A percentile compares a stretch with the other conserved stretches of the same genome.
Conservation (phyloP, 2,113 vertebrate species). For the Rallus limicola region DNA sequence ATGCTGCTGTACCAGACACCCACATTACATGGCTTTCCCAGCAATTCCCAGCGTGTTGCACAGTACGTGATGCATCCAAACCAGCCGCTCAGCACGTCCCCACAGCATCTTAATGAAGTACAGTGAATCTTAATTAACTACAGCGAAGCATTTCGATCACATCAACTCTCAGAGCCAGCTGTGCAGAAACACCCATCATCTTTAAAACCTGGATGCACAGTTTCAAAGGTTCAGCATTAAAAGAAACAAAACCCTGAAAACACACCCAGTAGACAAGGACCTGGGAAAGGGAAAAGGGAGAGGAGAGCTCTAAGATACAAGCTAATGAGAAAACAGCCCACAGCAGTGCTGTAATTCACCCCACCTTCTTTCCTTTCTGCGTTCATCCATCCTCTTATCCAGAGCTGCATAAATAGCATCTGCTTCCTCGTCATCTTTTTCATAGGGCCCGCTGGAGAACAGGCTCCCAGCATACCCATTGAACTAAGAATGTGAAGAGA, state of each 20-base stretch:
- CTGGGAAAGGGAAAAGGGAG: background rate
- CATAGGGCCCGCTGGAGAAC: conserved; percentile 97
- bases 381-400: conserved; percentile 98
- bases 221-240: fast-evolving
- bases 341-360: fast-evolving
- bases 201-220: background rate
- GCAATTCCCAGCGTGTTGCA: background rate
- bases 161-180: background rate
- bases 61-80: fast-evolving
- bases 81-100: background rate
- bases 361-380: conserved; percentile 95
- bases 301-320: background rate
- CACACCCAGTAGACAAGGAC: fast-evolving
- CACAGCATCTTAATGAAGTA: background rate
- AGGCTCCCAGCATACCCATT: conserved; percentile 97
- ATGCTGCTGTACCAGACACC: background rate
- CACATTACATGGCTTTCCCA: background rate
- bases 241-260: background rate
- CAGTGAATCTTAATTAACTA: background rate
- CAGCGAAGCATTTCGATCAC: background rate
- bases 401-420: conserved; percentile 95
- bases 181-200: background rate
- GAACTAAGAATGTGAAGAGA: conserved; percentile 77
- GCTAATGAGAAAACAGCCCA: background rate
- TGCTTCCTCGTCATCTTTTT: conserved; percentile 97